Percentiles rank a stretch among this genome's conserved stretches.
Conservation (phyloP, 2,888 invertebrate species). For the Dryocosmus kuriphilus region DNA sequence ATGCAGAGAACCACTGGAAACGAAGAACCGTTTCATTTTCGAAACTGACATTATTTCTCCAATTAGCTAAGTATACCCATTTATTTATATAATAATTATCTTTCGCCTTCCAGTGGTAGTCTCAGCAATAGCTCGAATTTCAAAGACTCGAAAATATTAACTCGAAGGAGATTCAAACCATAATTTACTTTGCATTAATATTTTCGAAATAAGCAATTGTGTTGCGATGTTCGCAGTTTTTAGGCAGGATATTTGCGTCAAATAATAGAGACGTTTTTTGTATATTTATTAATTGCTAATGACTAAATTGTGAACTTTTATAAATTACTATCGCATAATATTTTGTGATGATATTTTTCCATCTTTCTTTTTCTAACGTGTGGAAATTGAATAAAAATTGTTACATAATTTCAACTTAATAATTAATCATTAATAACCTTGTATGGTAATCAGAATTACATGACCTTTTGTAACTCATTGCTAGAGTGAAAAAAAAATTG, state of each 20-base stretch:
- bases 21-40: slow-evolving; percentile 3
- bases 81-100: background rate
- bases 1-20: slow-evolving; percentile 9
- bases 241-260: background rate
- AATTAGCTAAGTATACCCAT: background rate
- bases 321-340: background rate
- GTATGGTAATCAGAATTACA: no score
- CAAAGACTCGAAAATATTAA: background rate
- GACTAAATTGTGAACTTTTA: background rate
- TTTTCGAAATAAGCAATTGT: background rate
- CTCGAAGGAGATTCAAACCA: background rate
- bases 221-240: background rate
- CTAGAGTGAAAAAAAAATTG: no score
- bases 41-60: background rate
- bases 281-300: background rate
- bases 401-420: no score
- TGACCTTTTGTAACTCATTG: no score
- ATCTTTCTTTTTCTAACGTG: no score
- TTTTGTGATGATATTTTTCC: background rate
- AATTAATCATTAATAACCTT: no score
- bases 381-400: no score
- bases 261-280: background rate
- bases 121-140: background rate
- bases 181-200: background rate
- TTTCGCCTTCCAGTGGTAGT: slow-evolving; percentile 11